A percentile compares a stretch with the other conserved stretches of the same genome.
Conservation (phyloP, 2,113 vertebrate species). For the Catharus minimus region DNA sequence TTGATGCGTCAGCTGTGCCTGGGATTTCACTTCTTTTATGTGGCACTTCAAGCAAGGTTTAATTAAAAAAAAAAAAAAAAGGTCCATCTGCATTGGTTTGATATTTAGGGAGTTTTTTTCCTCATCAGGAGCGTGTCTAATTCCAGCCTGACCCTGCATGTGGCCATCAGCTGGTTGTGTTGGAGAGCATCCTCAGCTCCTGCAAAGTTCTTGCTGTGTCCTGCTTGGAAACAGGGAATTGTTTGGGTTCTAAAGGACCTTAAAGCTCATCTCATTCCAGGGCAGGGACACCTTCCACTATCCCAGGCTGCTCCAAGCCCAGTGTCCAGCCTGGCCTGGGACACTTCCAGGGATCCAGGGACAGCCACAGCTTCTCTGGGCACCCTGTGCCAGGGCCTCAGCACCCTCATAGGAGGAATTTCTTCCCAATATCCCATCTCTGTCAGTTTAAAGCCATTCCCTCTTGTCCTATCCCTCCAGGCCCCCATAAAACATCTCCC, state of each 20-base stretch:
- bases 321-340: no score
- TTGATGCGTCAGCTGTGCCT: not conserved
- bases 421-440: not conserved
- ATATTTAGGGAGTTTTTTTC: not conserved
- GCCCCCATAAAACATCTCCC: not conserved
- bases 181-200: not conserved
- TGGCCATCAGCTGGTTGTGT: not conserved
- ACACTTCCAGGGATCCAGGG: no score
- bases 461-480: not conserved
- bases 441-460: not conserved
- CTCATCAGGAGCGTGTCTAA: not conserved
- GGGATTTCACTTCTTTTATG: conserved; percentile 20
- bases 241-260: not conserved
- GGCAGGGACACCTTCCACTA: not conserved
- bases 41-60: conserved; percentile 21
- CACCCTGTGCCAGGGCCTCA: no score
- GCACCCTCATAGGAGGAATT: not conserved
- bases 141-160: not conserved
- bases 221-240: not conserved
- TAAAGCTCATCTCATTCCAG: not conserved
- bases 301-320: no score
- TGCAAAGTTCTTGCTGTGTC: not conserved
- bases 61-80: not conserved
- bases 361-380: no score
- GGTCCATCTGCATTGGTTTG: not conserved